phyloP scores from a whole-genome alignment of 2,888 invertebrate genomes.

The Choreutis nemorana region DNA sequence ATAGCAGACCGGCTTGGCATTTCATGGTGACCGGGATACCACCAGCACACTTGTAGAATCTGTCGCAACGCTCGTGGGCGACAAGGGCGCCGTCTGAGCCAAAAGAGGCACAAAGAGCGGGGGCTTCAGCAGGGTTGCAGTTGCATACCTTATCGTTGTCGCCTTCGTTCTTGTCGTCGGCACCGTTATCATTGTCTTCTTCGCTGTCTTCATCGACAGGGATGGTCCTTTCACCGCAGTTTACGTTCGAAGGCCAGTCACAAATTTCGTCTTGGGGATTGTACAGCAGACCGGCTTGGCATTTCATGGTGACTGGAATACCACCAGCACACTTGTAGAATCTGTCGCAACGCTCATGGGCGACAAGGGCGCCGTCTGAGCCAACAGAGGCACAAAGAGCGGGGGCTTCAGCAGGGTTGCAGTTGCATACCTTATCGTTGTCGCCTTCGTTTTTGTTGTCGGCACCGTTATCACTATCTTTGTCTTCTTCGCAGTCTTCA shows the following conservation, averaged over 20 bases:
- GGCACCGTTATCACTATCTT: conserved; percentile 1
- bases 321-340: conserved; percentile 24
- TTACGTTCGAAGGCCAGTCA: conserved; percentile 24
- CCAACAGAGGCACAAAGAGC: conserved; percentile 18
- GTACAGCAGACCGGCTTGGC: conserved; percentile 19
- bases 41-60: conserved; percentile 23
- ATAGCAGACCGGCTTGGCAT: conserved; percentile 20
- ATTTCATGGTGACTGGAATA: conserved; percentile 16
- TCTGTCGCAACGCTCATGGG: conserved; percentile 25
- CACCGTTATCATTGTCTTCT: conserved; percentile 4
- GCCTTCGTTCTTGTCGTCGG: conserved; percentile 2
- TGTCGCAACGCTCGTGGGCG: conserved; percentile 25
- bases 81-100: conserved; percentile 21
- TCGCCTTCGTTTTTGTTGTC: background rate
- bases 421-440: conserved; percentile 9
- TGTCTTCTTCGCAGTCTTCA: conserved; percentile 5
- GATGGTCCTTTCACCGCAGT: conserved; percentile 21
- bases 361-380: conserved; percentile 21
- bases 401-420: conserved; percentile 21
- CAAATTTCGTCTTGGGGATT: conserved; percentile 19
- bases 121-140: conserved; percentile 21
- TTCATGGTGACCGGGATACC: conserved; percentile 17
- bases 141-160: conserved; percentile 10
- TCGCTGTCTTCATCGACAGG: conserved; percentile 9
- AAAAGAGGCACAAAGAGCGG: conserved; percentile 18